Evolutionary conservation across 2,888 invertebrate species (phyloP).

Genomic region (Amaurobius ferox): DNA sequence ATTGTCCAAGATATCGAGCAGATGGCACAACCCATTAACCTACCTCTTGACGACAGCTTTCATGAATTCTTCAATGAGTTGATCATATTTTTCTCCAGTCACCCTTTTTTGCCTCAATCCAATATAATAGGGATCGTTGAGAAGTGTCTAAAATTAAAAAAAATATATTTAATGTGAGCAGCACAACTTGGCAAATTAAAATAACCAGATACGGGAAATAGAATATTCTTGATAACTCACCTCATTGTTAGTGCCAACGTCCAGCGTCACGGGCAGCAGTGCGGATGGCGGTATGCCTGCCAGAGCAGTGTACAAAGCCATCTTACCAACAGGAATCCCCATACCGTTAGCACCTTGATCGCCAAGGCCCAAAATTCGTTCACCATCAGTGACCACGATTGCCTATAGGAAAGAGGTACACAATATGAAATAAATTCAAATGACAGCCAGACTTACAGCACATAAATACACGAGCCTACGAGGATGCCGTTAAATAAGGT

Average conservation of each 20-base stretch:
- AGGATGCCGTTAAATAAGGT: too few relatives aligned
- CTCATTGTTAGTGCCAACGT: conserved; percentile 95
- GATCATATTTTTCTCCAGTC: conserved; percentile 91
- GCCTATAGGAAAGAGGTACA: conserved; percentile 43
- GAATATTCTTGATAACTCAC: conserved; percentile 77
- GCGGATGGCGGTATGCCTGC: conserved; percentile 97
- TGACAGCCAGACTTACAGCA: too few relatives aligned
- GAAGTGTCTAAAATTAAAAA: conserved; percentile 81
- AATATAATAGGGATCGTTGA: conserved; percentile 96
- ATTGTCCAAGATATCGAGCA: too few relatives aligned
- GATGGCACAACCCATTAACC: too few relatives aligned
- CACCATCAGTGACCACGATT: conserved; percentile 90
- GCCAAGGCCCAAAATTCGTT: conserved; percentile 97
- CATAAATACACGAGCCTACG: too few relatives aligned
- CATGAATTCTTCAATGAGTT: conserved; percentile 98
- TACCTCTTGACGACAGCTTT: conserved; percentile 84
- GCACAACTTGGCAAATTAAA: not conserved
- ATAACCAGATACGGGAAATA: not conserved
- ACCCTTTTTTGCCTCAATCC: conserved; percentile 91
- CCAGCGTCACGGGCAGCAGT: conserved; percentile 94
- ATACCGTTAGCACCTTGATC: conserved; percentile 98
- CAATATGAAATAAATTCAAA: too few relatives aligned
- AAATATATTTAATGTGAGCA: not conserved
- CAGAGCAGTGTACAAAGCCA: conserved; percentile 96
- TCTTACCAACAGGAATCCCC: conserved; percentile 99